Conservation (phyloP, 2,797 vertebrate genomes). For the Catharus ustulatus region DNA sequence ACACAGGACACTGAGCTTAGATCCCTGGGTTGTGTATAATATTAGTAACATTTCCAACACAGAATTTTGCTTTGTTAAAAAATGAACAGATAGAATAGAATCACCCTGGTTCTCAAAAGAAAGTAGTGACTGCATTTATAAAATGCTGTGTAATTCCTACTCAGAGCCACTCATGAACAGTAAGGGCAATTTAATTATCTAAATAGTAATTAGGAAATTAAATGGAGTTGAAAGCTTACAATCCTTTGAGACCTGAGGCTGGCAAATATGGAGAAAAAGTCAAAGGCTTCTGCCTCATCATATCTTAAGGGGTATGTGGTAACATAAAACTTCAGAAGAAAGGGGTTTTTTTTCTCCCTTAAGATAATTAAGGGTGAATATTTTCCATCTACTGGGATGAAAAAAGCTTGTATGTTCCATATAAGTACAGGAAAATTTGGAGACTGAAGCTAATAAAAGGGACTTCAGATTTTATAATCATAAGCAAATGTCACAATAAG, state of each 20-base stretch:
- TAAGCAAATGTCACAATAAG: background rate
- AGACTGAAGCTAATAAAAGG: background rate
- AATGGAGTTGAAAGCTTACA: constrained; percentile 23
- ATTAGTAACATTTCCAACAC: background rate
- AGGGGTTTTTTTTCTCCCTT: background rate
- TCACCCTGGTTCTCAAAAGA: background rate
- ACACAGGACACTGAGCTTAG: background rate
- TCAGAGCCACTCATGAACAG: background rate
- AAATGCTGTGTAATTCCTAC: background rate
- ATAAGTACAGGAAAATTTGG: background rate
- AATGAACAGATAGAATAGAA: background rate
- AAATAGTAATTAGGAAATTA: constrained; percentile 51
- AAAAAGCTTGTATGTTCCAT: background rate
- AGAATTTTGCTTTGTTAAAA: background rate
- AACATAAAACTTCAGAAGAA: background rate
- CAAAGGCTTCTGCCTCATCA: background rate
- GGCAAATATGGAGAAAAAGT: background rate
- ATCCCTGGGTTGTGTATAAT: background rate
- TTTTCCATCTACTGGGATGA: background rate
- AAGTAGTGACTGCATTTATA: background rate
- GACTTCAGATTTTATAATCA: background rate
- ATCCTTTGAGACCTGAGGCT: background rate
- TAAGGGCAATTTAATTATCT: constrained; percentile 22
- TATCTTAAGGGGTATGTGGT: background rate
- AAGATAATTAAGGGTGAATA: background rate